These are phyloP conservation scores for Lutjanus erythropterus DNA, from an alignment of 2,113 vertebrate species.

Conservation along the genomic window DNA sequence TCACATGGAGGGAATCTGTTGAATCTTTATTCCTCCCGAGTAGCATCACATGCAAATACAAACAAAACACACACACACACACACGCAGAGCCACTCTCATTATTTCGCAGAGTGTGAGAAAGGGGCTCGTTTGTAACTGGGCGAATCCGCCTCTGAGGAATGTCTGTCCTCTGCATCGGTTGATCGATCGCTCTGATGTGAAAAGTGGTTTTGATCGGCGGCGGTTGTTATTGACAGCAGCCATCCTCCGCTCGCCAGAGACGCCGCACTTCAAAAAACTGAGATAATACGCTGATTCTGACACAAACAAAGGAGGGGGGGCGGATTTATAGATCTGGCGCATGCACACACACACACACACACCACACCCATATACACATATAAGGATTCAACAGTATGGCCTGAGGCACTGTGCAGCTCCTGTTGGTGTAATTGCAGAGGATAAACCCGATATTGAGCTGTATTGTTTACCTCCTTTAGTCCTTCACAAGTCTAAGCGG, in stretches of 20 bases:
- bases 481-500: constrained; percentile 36
- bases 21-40: constrained; percentile 24
- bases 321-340: constrained; percentile 50
- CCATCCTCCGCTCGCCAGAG: constrained; percentile 34
- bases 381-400: constrained; percentile 20
- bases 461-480: constrained; percentile 56
- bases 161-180: constrained; percentile 34
- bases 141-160: constrained; percentile 47
- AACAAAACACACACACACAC: constrained; percentile 9
- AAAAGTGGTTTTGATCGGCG: constrained; percentile 73
- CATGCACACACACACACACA: background rate
- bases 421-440: constrained; percentile 59
- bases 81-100: constrained; percentile 18
- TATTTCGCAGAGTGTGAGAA: constrained; percentile 49
- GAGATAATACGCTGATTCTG: constrained; percentile 43
- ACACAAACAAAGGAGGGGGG: constrained; percentile 53
- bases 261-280: constrained; percentile 49
- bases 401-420: constrained; percentile 46
- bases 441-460: constrained; percentile 61
- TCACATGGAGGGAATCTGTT: constrained; percentile 27
- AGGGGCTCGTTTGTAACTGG: constrained; percentile 31
- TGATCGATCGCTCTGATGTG: constrained; percentile 70
- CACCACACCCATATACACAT: background rate
- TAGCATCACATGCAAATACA: constrained; percentile 29
- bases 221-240: constrained; percentile 64